Conservation (phyloP, 1,140 invertebrate species). For the Triops longicaudatus region DNA sequence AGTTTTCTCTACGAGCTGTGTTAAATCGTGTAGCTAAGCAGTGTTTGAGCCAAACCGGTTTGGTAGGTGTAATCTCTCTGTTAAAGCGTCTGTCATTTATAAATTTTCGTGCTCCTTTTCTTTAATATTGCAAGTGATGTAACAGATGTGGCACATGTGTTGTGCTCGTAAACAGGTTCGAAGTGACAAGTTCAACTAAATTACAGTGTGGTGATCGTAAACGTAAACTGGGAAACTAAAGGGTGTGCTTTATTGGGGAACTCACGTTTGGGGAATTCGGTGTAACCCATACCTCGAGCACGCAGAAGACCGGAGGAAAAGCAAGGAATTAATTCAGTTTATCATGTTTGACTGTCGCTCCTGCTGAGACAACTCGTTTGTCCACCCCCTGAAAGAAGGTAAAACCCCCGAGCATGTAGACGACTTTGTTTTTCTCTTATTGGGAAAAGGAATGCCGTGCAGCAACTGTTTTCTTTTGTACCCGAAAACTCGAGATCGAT, state of each 20-base stretch:
- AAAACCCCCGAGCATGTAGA: background rate
- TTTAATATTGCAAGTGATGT: background rate
- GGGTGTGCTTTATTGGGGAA: too few relatives aligned
- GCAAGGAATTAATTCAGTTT: conserved; percentile 9
- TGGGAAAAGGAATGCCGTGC: background rate
- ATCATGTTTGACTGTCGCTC: background rate
- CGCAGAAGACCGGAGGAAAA: background rate
- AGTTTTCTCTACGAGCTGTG: background rate
- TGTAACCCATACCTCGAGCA: background rate
- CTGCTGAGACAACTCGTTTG: background rate
- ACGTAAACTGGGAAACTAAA: too few relatives aligned
- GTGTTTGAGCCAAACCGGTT: background rate
- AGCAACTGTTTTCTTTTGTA: background rate
- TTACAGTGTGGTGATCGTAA: background rate
- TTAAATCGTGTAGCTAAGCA: background rate
- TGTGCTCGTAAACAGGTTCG: background rate
- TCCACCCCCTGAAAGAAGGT: background rate
- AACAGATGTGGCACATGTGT: background rate
- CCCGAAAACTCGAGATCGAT: background rate
- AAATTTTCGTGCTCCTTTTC: background rate
- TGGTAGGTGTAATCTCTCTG: background rate
- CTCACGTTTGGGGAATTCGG: too few relatives aligned
- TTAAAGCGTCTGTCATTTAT: background rate
- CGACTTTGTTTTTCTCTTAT: background rate
- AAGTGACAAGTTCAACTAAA: background rate